Evolutionary conservation across 2,113 vertebrate genomes (phyloP).

Genomic region (Erpornis zantholeuca): DNA sequence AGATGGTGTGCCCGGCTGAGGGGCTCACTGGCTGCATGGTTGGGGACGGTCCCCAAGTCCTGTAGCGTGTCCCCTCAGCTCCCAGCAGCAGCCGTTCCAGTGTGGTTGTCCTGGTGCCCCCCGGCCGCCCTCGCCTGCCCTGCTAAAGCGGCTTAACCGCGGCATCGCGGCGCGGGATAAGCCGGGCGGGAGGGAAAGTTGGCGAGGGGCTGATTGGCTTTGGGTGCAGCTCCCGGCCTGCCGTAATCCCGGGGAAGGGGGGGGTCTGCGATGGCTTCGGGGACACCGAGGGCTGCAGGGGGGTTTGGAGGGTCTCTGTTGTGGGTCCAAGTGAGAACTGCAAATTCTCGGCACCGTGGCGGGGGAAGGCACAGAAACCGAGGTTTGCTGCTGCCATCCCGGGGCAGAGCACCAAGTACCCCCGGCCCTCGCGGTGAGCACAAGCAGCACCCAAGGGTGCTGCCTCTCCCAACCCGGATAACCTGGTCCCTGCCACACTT

Average conservation of each 20-base stretch:
- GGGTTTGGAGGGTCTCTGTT: background rate
- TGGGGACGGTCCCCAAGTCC: fast-evolving
- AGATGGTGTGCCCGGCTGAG: fast-evolving
- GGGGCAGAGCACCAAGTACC: background rate
- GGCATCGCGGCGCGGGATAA: constrained; percentile 27
- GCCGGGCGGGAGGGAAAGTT: constrained; percentile 55
- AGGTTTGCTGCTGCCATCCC: fast-evolving
- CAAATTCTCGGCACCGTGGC: background rate
- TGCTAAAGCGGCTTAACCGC: constrained; percentile 31
- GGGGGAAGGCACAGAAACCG: background rate
- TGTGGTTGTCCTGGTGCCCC: background rate
- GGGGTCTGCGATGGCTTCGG: background rate
- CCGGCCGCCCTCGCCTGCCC: background rate
- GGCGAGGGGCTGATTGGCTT: constrained; percentile 42
- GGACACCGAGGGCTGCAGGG: background rate
- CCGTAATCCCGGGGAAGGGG: background rate
- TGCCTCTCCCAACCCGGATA: background rate
- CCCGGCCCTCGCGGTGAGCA: background rate
- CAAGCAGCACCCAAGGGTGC: background rate
- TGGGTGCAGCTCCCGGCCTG: background rate
- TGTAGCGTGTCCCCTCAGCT: background rate
- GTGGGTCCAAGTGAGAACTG: fast-evolving
- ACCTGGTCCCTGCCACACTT: background rate
- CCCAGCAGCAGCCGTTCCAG: background rate
- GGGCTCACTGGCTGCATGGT: fast-evolving